These are phyloP conservation scores for Aphelinus certus DNA, from an alignment of 1,140 invertebrate species.

Conservation along the genomic window DNA sequence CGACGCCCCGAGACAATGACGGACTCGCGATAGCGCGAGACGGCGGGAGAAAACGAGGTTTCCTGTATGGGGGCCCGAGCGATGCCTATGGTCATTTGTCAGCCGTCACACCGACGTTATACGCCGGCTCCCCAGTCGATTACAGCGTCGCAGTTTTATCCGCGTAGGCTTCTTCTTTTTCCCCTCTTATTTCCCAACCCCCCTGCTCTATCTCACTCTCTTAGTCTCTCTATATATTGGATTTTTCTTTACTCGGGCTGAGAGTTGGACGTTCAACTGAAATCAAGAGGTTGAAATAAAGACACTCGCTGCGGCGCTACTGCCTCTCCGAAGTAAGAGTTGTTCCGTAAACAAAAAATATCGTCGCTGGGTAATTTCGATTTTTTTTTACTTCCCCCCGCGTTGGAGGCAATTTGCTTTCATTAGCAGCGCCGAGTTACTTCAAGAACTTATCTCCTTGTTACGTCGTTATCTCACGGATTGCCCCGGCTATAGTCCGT, in stretches of 20 bases:
- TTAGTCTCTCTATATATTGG: too few relatives aligned
- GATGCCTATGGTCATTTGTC: slow-evolving; percentile 46
- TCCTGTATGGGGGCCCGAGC: slow-evolving; percentile 23
- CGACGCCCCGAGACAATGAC: slow-evolving; percentile 5
- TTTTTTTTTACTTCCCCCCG: too few relatives aligned
- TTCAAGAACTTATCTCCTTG: too few relatives aligned
- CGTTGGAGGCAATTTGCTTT: too few relatives aligned
- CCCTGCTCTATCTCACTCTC: neutral
- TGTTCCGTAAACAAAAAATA: too few relatives aligned
- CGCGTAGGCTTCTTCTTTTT: neutral
- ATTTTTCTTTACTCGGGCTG: neutral
- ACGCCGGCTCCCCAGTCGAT: slow-evolving; percentile 6
- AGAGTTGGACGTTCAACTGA: neutral
- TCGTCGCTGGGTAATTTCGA: too few relatives aligned
- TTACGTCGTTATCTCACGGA: too few relatives aligned
- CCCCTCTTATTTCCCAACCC: neutral
- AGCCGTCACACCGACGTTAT: slow-evolving; percentile 17
- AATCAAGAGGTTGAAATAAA: neutral
- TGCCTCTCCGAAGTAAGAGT: too few relatives aligned
- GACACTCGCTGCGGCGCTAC: neutral
- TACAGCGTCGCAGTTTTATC: slow-evolving; percentile 7
- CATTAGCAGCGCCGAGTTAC: too few relatives aligned
- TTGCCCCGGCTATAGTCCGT: too few relatives aligned
- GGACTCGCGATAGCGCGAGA: slow-evolving; percentile 36
- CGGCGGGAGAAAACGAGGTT: slow-evolving; percentile 23